These are phyloP conservation scores for Myripristis jacobus DNA, from an alignment of 2,797 vertebrate species.

Conservation along the genomic window DNA sequence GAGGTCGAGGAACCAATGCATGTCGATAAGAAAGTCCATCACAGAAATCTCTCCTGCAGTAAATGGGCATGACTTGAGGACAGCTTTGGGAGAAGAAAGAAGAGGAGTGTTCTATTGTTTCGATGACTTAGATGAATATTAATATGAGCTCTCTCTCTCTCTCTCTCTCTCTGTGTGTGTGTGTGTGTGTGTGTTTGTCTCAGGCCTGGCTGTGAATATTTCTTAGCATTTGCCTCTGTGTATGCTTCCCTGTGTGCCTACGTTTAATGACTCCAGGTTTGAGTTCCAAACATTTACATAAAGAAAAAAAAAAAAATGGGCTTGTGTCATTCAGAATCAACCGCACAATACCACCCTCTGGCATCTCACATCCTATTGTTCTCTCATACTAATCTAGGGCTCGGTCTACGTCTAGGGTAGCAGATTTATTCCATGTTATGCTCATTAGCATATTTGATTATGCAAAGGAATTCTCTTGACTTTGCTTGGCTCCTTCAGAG, in stretches of 20 bases:
- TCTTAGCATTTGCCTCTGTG: background rate
- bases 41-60: slow-evolving; percentile 30
- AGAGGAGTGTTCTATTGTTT: slow-evolving; percentile 17
- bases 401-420: slow-evolving; percentile 24
- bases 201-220: slow-evolving; percentile 12
- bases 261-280: background rate
- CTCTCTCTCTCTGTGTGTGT: slow-evolving; percentile 25
- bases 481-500: slow-evolving; percentile 67
- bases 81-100: slow-evolving; percentile 34
- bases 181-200: slow-evolving; percentile 30
- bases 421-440: slow-evolving; percentile 58
- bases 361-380: slow-evolving; percentile 66
- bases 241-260: background rate
- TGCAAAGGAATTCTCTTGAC: slow-evolving; percentile 75
- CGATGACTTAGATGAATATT: slow-evolving; percentile 47
- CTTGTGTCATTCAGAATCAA: slow-evolving; percentile 47
- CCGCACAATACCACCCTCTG: slow-evolving; percentile 41
- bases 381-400: slow-evolving; percentile 56
- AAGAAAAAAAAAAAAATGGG: slow-evolving; percentile 44
- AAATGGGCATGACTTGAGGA: slow-evolving; percentile 55
- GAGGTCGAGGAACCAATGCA: slow-evolving; percentile 65
- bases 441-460: slow-evolving; percentile 79
- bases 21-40: slow-evolving; percentile 60
- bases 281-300: slow-evolving; percentile 45
- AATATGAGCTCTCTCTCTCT: slow-evolving; percentile 72